Base-by-base conservation (phyloP, 1,140 invertebrate species). In the Drosophila mojavensis region DNA sequence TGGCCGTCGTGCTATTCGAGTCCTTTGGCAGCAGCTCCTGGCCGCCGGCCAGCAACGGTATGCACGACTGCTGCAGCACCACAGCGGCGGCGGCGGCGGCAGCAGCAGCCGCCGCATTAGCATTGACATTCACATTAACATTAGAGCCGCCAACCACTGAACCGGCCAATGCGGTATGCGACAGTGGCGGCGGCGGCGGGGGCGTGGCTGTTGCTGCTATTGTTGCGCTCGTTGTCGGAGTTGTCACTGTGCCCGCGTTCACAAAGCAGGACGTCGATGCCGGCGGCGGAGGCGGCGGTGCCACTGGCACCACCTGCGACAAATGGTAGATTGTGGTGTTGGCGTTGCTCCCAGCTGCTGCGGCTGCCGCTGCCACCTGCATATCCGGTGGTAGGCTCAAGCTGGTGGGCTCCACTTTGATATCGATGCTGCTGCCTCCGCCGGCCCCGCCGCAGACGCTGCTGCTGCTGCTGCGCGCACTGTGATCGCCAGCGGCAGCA, bases 1-100 rank as follows among this genome's bases (percentile, higher is more conserved):
- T 91, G 4, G 90, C 90, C 54, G 90, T 91, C 10, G 90, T 91
- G 68, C 90, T 91, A 54, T 91, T 90, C 7, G 85, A 90, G 36
- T 91, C 85, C 60, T 91, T 91, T 3, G 85, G 85, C 54, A 20
- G 45, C 64, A 89, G 60, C 55, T 85, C 81, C 30, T 81, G 74
- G 5, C 66, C 74, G n/a, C 58, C 73, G 9, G 77, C 66, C 9
- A 75, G 51, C 33, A 86, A 61, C 33, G 81, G 73, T 54, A 75
- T 62, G 79, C 67, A 68, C n/a, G 65, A 17, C 24, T 80, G 77
- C 5, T 77, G 69, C 75, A 61, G 79, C 67, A 68, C 17, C 58
- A 17, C 33, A 74, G 77, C 5, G 73, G 69, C 75, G 51, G 50
- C 13, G 28, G 51, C 10, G 60, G 53, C 48, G 11, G 51, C 43